Evolutionary conservation across 2,888 invertebrate species (phyloP), one percentile per base, ranked within the genome.

Genomic region (Quadroppia sp.): DNA sequence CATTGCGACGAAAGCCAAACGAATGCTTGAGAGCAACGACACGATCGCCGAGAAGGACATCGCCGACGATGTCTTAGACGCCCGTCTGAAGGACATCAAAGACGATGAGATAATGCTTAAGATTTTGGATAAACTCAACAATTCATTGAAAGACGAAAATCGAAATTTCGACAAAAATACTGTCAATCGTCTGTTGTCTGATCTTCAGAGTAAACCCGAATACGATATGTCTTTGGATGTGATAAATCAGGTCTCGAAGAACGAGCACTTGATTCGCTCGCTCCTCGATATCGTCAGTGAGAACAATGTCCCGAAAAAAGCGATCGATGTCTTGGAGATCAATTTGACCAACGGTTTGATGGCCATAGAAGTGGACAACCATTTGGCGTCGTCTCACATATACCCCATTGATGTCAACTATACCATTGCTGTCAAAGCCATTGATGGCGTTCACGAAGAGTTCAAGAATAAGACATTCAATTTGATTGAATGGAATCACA

Each of bases 191-290:
- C n/a, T n/a, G n/a, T n/a, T n/a, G n/a, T n/a, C n/a, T n/a, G 89
- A 30, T 82, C 89, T 42, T 94, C 94, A 84, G 95, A 91, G 90
- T 82, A 85, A 88, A 20, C 84, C 86, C 17, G 94, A 95, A 85
- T 70, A 23, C 13, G 69, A 73, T 53, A 15, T 67, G n/a, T 11
- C 23, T 15, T n/a, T 25, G 11, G 73, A 73, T 70, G 1, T 64
- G 11, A 67, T 73, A 32, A 73, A 73, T 70, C 1, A 53, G 3
- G 76, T 79, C 23, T 71, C 78, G 9, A 32, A 76, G 6, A 64
- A 72, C 9, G 79, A 79, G 73, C 45, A 77, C 2, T 75, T 79
- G n/a, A 76, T 84, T 30, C 81, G 72, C 11, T 20, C 72, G 15
- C 40, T 82, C 74, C 81, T 92, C 72, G 92, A 94, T 81, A 83